Percentiles rank a stretch among this genome's conserved stretches.
phyloP scores from a whole-genome alignment of 2,797 vertebrate genomes.

The Falco berigora region DNA sequence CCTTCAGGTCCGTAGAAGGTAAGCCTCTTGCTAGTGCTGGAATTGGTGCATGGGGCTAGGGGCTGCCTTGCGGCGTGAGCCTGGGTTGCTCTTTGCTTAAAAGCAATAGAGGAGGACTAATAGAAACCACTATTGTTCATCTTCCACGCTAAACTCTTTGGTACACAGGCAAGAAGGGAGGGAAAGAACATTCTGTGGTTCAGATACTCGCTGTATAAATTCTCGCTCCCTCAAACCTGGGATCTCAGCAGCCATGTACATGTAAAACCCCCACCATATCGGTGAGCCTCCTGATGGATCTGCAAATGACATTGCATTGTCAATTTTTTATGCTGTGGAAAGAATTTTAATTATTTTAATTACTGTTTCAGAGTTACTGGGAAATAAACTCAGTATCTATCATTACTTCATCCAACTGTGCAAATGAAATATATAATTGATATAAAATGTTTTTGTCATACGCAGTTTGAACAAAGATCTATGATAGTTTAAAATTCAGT shows the following conservation, averaged over 20 bases:
- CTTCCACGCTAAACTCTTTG: background rate
- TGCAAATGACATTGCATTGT: background rate
- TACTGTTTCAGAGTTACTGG: conserved; percentile 32
- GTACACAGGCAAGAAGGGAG: background rate
- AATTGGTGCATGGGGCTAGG: background rate
- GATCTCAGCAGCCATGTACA: background rate
- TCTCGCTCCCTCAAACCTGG: background rate
- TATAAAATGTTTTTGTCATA: conserved; percentile 53
- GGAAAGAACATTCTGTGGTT: background rate
- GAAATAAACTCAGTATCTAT: conserved; percentile 41
- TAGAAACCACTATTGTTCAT: background rate
- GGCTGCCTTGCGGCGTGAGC: background rate
- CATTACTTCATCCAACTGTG: conserved; percentile 55
- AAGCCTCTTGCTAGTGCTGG: background rate
- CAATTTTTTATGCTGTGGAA: background rate
- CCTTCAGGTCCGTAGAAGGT: background rate
- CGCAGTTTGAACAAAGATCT: conserved; percentile 35
- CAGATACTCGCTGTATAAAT: background rate
- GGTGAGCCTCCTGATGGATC: background rate
- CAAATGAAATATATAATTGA: conserved; percentile 57
- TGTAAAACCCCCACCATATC: background rate
- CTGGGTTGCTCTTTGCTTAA: background rate
- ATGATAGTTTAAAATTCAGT: conserved; percentile 38
- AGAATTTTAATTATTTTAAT: conserved; percentile 40
- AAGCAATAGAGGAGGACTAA: background rate